Evolutionary conservation across 1,140 invertebrate genomes (phyloP).

Genomic region (Idris sp.): DNA sequence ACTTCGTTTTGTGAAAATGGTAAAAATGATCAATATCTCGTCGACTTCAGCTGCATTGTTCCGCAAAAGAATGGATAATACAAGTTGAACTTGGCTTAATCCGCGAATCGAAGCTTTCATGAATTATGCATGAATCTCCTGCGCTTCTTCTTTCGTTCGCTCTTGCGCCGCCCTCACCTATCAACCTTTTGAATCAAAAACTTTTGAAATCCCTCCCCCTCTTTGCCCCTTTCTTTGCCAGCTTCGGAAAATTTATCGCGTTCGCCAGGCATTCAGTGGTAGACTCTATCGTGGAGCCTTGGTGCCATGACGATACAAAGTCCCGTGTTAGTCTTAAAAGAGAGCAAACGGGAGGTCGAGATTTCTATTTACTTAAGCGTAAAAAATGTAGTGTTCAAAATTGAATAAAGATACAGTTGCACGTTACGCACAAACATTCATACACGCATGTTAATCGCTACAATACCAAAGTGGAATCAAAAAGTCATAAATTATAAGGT

Average conservation of each 20-base stretch:
- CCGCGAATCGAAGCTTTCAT: slow-evolving; percentile 78
- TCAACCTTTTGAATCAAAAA: slow-evolving; percentile 74
- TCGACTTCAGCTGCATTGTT: slow-evolving; percentile 57
- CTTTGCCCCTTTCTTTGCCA: slow-evolving; percentile 31
- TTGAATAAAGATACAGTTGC: slow-evolving; percentile 20
- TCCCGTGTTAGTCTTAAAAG: slow-evolving; percentile 59
- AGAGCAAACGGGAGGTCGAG: slow-evolving; percentile 55
- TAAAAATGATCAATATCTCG: slow-evolving; percentile 62
- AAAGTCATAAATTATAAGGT: slow-evolving; percentile 56
- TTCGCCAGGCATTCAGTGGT: slow-evolving; percentile 69
- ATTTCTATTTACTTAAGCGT: slow-evolving; percentile 63
- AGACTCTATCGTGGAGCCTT: slow-evolving; percentile 49
- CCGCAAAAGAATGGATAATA: slow-evolving; percentile 64
- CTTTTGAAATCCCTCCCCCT: slow-evolving; percentile 68
- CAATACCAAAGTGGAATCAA: no score
- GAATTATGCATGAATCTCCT: slow-evolving; percentile 74
- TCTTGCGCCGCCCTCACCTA: slow-evolving; percentile 61
- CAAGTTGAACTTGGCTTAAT: slow-evolving; percentile 70
- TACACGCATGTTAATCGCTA: no score
- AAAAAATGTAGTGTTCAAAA: slow-evolving; percentile 56
- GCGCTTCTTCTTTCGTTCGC: slow-evolving; percentile 60
- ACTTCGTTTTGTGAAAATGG: slow-evolving; percentile 59
- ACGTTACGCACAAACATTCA: slow-evolving; percentile 12
- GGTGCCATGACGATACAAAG: slow-evolving; percentile 61
- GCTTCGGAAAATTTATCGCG: slow-evolving; percentile 74